Percentiles rank a stretch among this genome's conserved stretches.
These are phyloP conservation scores for Tetheella fluctuosa DNA, from an alignment of 2,888 invertebrate species.

Conservation along the genomic window DNA sequence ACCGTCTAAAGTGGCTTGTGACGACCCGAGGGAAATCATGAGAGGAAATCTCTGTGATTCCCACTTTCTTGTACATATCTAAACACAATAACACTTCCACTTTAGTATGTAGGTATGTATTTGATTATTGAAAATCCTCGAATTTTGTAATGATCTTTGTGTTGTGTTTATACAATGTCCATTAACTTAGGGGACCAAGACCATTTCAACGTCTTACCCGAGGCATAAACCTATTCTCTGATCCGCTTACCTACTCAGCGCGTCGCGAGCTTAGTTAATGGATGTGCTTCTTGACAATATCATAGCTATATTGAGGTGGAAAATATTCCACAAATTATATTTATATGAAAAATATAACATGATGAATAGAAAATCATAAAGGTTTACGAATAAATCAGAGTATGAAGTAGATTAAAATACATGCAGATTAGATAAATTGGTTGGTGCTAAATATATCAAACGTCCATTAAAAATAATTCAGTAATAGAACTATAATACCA, in stretches of 20 bases:
- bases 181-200: conserved; percentile 22
- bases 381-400: no score
- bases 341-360: no score
- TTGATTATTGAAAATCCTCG: background rate
- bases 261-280: conserved; percentile 63
- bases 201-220: conserved; percentile 58
- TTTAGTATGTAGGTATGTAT: background rate
- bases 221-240: conserved; percentile 62
- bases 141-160: background rate
- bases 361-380: no score
- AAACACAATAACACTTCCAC: conserved; percentile 14
- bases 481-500: no score
- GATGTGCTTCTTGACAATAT: conserved; percentile 48
- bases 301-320: background rate
- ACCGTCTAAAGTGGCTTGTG: conserved; percentile 45
- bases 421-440: no score
- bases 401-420: no score
- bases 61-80: conserved; percentile 31
- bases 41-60: conserved; percentile 49
- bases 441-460: no score
- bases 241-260: conserved; percentile 60
- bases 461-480: no score
- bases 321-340: background rate
- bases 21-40: conserved; percentile 63
- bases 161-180: background rate